A percentile compares a stretch with the other conserved stretches of the same genome.
phyloP scores from a whole-genome alignment of 2,888 invertebrate genomes.

The Sycophila texana region DNA sequence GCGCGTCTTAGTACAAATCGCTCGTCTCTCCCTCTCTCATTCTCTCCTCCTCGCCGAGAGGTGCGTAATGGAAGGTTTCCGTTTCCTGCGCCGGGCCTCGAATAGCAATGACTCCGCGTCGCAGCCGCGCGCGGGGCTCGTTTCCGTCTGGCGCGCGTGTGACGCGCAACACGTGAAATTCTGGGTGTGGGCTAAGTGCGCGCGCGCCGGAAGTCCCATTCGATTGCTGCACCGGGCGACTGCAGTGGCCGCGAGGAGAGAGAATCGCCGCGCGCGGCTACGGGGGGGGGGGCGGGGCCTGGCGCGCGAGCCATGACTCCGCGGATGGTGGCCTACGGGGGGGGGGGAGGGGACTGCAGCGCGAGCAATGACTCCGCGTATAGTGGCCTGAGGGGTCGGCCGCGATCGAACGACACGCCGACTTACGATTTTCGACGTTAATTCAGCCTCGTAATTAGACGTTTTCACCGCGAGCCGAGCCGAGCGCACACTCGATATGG shows the following conservation, averaged over 20 bases:
- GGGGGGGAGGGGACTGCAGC: too few species aligned
- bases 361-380: constrained; percentile 1
- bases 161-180: constrained; percentile 44
- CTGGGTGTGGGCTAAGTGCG: constrained; percentile 40
- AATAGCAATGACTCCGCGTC: constrained; percentile 67
- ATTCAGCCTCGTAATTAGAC: constrained; percentile 34
- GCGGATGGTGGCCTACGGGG: too few species aligned
- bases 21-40: too few species aligned
- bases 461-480: constrained; percentile 12
- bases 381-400: neutral
- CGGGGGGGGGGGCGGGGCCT: too few species aligned
- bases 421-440: constrained; percentile 20
- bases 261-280: too few species aligned
- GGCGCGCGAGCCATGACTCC: too few species aligned
- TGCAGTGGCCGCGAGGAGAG: neutral
- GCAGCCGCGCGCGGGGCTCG: constrained; percentile 50
- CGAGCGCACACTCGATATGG: neutral
- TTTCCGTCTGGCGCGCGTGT: neutral
- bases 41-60: constrained; percentile 43
- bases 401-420: neutral
- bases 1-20: too few species aligned
- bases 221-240: constrained; percentile 57
- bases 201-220: constrained; percentile 55
- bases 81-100: constrained; percentile 68
- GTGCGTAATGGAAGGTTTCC: constrained; percentile 69